Percentiles rank a stretch among this genome's conserved stretches.
Conservation (phyloP, 2,797 vertebrate species). For the Chaunax sp. region DNA sequence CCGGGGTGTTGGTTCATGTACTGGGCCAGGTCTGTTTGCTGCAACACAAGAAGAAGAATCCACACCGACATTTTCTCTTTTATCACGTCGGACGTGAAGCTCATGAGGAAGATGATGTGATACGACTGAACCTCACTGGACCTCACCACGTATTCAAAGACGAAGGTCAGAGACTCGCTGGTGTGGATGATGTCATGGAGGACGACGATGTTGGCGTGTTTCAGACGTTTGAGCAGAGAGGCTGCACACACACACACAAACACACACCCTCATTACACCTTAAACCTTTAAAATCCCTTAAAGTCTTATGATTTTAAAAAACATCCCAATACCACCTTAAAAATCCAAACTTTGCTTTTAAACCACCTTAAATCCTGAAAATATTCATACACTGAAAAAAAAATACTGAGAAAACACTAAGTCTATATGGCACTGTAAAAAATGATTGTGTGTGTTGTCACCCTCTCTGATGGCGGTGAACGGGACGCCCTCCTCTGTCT, state of each 20-base stretch:
- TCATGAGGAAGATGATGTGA: not conserved
- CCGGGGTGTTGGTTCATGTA: constrained; percentile 91
- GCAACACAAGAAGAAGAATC: constrained; percentile 42
- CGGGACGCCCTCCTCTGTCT: constrained; percentile 89
- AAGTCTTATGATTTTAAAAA: too few relatives aligned
- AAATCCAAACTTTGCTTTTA: too few relatives aligned
- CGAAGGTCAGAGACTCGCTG: constrained; percentile 89
- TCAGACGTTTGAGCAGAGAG: constrained; percentile 91
- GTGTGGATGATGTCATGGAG: constrained; percentile 94
- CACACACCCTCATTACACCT: not conserved
- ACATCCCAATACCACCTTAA: too few relatives aligned
- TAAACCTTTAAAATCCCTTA: too few relatives aligned
- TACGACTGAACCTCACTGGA: too few relatives aligned
- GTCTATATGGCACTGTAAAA: too few relatives aligned
- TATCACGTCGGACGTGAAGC: too few relatives aligned
- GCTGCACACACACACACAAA: constrained; percentile 75
- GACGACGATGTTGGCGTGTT: constrained; percentile 92
- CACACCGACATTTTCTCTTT: too few relatives aligned
- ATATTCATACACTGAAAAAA: too few relatives aligned
- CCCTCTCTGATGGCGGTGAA: constrained; percentile 93
- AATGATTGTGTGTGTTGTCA: constrained; percentile 48
- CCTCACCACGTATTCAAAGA: constrained; percentile 94
- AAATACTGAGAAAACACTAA: too few relatives aligned
- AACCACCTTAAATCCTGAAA: too few relatives aligned
- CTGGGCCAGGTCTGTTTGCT: constrained; percentile 92